phyloP scores from a whole-genome alignment of 2,888 invertebrate genomes.

The Hydrotaea diabolus region DNA sequence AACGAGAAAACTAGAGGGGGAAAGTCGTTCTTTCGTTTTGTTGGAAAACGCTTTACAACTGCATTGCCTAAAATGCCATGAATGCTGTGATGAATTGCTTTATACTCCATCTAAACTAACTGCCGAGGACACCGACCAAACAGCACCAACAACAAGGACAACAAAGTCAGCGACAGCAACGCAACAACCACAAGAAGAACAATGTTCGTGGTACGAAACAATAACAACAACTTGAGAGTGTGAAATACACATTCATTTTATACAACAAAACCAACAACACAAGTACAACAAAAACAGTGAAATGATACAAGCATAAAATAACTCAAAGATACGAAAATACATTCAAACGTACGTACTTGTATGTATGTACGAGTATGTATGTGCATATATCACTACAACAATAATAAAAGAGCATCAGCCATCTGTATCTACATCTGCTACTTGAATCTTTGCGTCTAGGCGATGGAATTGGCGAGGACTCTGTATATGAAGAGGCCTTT shows the following conservation, averaged over 20 bases:
- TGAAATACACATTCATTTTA: constrained; percentile 62
- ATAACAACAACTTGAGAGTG: constrained; percentile 56
- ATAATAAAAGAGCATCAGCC: constrained; percentile 56
- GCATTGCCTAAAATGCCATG: constrained; percentile 64
- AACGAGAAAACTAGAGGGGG: background rate
- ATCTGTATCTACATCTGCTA: background rate
- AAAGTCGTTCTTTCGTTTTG: background rate
- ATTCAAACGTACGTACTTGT: background rate
- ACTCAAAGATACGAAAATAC: background rate
- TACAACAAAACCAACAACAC: constrained; percentile 25
- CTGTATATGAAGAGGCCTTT: too few species aligned
- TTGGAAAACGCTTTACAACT: constrained; percentile 49
- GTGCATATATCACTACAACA: constrained; percentile 33
- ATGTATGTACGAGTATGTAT: background rate
- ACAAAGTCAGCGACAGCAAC: constrained; percentile 21
- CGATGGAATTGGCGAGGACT: too few species aligned
- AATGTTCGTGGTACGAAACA: constrained; percentile 20
- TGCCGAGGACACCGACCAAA: constrained; percentile 11
- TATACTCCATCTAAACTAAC: constrained; percentile 49
- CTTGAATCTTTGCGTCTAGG: background rate
- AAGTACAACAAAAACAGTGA: background rate
- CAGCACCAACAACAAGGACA: too few species aligned
- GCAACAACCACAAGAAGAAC: constrained; percentile 24
- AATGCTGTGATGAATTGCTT: constrained; percentile 67
- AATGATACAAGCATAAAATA: background rate